Evolutionary conservation across 2,113 vertebrate genomes (phyloP).

Genomic region (Gyps fulvus): DNA sequence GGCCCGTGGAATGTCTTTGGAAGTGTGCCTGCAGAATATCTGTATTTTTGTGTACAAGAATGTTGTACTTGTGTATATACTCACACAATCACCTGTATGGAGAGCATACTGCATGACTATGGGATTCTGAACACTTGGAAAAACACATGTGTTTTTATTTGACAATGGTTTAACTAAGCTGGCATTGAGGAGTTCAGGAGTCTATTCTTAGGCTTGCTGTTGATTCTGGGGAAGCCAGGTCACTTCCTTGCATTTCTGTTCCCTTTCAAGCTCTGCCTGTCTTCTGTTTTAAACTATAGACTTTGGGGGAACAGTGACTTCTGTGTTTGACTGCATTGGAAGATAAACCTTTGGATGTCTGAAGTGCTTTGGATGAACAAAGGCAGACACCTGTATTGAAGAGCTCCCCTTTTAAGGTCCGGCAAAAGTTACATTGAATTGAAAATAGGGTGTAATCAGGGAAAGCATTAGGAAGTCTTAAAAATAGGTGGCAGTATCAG

Average conservation of each 20-base stretch:
- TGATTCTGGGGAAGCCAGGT: not conserved
- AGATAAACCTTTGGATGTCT: not conserved
- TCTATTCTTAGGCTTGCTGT: not conserved
- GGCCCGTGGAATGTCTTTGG: not conserved
- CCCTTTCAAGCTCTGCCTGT: not conserved
- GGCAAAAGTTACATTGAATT: not conserved
- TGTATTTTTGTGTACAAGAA: not conserved
- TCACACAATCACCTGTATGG: not conserved
- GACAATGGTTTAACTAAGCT: not conserved
- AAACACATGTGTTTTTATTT: not conserved
- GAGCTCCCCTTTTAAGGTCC: not conserved
- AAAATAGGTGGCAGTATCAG: not conserved
- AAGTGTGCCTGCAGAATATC: not conserved
- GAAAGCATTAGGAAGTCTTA: not conserved
- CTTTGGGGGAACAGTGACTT: not conserved
- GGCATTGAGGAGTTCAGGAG: not conserved
- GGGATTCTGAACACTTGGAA: not conserved
- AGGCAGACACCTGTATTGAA: not conserved
- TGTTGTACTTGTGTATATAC: not conserved
- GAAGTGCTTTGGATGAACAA: not conserved
- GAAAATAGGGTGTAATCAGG: not conserved
- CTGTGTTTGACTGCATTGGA: not conserved
- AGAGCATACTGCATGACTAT: rapidly evolving
- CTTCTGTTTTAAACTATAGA: not conserved
- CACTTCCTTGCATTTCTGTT: not conserved